Percentiles rank a stretch among this genome's conserved stretches.
Conservation (phyloP, 92 coral and sea anemone species). For the Porites divaricata region DNA sequence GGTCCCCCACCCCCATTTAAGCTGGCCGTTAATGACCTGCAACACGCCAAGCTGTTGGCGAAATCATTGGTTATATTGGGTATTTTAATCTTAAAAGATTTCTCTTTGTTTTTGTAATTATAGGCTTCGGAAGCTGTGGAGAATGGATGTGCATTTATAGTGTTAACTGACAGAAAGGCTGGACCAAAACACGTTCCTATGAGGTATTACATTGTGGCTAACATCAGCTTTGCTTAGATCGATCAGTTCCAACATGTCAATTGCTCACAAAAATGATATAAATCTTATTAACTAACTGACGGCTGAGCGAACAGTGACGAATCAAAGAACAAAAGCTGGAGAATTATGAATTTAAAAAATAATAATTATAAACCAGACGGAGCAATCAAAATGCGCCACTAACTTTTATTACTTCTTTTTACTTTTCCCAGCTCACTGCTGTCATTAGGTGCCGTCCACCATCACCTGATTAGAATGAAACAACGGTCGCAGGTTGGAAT, state of each 20-base stretch:
- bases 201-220: conserved; percentile 59
- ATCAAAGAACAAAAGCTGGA: no score
- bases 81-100: background rate
- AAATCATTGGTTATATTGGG: background rate
- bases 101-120: background rate
- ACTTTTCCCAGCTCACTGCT: conserved; percentile 70
- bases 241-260: no score
- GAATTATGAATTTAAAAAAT: no score
- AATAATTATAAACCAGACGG: background rate
- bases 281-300: no score
- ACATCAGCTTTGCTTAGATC: background rate
- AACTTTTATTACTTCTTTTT: background rate
- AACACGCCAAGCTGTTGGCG: no score
- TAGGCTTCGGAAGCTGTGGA: conserved; percentile 95
- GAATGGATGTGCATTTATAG: conserved; percentile 82
- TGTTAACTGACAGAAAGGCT: conserved; percentile 87
- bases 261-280: no score
- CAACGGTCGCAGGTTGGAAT: conserved; percentile 92
- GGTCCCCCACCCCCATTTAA: no score
- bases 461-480: conserved; percentile 90
- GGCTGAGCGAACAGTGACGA: no score
- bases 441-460: conserved; percentile 95
- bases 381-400: background rate
- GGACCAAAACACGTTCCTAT: conserved; percentile 80
- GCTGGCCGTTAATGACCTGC: no score